Conservation (phyloP, 2,113 vertebrate species). For the Lepisosteus oculatus region DNA sequence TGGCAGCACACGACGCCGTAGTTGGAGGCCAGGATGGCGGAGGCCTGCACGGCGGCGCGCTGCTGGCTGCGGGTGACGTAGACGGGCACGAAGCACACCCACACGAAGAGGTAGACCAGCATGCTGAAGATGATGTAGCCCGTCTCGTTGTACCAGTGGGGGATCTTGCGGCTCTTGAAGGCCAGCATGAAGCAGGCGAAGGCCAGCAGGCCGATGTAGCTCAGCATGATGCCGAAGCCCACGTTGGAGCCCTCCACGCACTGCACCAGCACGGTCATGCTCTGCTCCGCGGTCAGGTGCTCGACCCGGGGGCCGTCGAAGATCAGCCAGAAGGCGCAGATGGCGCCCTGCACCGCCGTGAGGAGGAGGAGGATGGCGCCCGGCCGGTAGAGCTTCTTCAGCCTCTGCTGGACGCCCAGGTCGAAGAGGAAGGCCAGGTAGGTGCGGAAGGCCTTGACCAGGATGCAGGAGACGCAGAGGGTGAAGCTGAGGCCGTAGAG, state of each 20-base stretch:
- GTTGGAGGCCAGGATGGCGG: constrained; percentile 55
- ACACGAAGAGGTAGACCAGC: constrained; percentile 61
- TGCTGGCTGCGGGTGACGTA: constrained; percentile 41
- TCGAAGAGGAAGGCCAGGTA: constrained; percentile 50
- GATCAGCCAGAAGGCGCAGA: constrained; percentile 52
- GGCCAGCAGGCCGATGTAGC: constrained; percentile 54
- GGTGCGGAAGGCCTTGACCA: constrained; percentile 49
- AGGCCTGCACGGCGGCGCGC: constrained; percentile 41
- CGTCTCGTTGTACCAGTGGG: constrained; percentile 51
- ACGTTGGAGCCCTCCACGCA: constrained; percentile 43
- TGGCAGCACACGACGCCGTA: constrained; percentile 58
- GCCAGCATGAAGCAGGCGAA: constrained; percentile 54
- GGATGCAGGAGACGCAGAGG: constrained; percentile 56
- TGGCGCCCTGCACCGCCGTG: constrained; percentile 41
- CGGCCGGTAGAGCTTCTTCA: constrained; percentile 42
- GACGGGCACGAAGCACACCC: constrained; percentile 57
- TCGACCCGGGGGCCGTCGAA: constrained; percentile 37
- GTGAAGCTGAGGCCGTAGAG: constrained; percentile 60
- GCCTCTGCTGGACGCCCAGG: constrained; percentile 11
- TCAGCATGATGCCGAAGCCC: constrained; percentile 53
- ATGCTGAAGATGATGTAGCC: constrained; percentile 61
- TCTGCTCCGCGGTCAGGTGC: neutral
- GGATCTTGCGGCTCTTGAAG: constrained; percentile 52
- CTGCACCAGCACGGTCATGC: constrained; percentile 30
- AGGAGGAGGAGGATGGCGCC: constrained; percentile 30